phyloP scores from a whole-genome alignment of 2,888 invertebrate genomes.

The Eupithecia dodoneata region DNA sequence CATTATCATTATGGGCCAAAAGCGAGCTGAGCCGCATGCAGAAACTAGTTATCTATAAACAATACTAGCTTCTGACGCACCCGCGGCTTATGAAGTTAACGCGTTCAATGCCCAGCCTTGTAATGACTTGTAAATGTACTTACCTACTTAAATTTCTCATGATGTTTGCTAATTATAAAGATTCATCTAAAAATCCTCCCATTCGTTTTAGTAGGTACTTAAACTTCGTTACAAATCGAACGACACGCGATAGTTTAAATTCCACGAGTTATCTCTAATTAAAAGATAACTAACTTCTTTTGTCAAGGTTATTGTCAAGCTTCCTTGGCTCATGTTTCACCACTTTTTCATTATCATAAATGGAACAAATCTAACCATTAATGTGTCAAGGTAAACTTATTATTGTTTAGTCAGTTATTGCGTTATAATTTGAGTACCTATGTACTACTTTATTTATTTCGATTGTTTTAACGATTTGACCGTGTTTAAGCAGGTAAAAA shows the following conservation, averaged over 20 bases:
- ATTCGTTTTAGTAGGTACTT: not conserved
- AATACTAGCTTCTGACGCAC: no score
- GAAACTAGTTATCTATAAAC: no score
- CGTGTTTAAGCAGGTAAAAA: slow-evolving; percentile 57
- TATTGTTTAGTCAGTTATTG: slow-evolving; percentile 27
- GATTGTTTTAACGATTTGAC: slow-evolving; percentile 32
- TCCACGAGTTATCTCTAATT: slow-evolving; percentile 32
- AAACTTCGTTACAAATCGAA: not conserved
- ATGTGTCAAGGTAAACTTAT: slow-evolving; percentile 44
- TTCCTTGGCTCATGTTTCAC: slow-evolving; percentile 73
- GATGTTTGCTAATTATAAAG: not conserved
- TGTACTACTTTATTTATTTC: slow-evolving; percentile 14
- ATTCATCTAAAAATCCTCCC: not conserved
- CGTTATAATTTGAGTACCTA: slow-evolving; percentile 28
- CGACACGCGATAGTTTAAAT: not conserved
- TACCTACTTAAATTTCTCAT: not conserved
- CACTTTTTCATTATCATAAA: slow-evolving; percentile 61
- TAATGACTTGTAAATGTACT: no score
- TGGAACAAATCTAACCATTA: slow-evolving; percentile 48
- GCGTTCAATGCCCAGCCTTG: no score
- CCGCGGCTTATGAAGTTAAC: no score
- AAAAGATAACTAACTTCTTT: slow-evolving; percentile 66
- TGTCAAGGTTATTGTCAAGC: slow-evolving; percentile 63
- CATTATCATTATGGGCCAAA: no score
- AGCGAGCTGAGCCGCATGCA: no score